Base-by-base conservation (phyloP, 2,888 invertebrate species). In the Cerastoderma edule region DNA sequence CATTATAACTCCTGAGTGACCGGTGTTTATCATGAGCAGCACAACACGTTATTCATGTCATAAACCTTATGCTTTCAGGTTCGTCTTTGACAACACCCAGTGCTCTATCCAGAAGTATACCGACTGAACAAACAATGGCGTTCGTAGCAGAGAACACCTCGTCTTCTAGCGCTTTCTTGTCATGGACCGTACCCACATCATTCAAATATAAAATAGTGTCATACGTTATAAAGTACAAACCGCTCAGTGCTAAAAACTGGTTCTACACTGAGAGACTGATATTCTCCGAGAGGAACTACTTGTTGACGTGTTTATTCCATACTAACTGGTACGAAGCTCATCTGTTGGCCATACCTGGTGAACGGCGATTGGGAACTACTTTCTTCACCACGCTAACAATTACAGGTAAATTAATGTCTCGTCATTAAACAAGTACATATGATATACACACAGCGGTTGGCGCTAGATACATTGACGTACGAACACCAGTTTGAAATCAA, bases 321-420 rank as follows among this genome's bases (percentile, higher is more conserved):
- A 53, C 63, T 22, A 54, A 50, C 10, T 80, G 80, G 80, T 80
- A 80, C 53, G 69, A 75, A 24, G 80, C 67, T 3, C 70, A 72
- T 28, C 54, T 80, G 10, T 13, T 71, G n/a, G 54, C 76, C 24
- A 50, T 66, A 33, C 78, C 78, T 22, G 73, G 73, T 19, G 57
- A 39, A 19, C 48, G 48, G 50, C 46, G 63, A 48, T 44, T 78
- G 32, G 78, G 68, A 27, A 70, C 78, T 24, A 78, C 73, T n/a
- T 71, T 78, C 54, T 78, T 78, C 48, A 75, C 75, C 50, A 78
- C 78, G n/a, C 48, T 75, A 24, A 33, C 57, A 5, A 57, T 78
- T 33, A 66, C 46, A 66, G 78, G 78, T 78, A 70, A 10, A 48
- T 24, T 30, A 8, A 44, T 24, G 27, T 28, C 13, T 53, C 19